Percentiles rank a stretch among this genome's conserved stretches.
phyloP scores from a whole-genome alignment of 2,888 invertebrate genomes.

The Perithous albicinctus region DNA sequence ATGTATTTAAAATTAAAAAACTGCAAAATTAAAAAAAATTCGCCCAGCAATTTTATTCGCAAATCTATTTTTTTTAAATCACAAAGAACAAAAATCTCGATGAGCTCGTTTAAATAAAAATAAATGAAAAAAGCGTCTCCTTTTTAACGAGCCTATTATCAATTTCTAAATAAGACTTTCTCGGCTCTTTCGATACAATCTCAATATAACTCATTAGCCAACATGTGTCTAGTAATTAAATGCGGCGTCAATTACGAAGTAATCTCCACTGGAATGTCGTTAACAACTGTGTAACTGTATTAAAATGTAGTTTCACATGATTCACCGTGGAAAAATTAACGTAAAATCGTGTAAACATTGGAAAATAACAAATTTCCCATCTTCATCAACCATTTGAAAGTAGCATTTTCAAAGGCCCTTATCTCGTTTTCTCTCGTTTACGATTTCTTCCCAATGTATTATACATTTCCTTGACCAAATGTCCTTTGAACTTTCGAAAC shows the following conservation, averaged over 20 bases:
- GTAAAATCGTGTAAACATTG: background rate
- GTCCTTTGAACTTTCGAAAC: constrained; percentile 74
- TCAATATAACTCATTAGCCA: constrained; percentile 31
- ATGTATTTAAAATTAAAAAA: no score
- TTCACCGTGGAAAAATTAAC: background rate
- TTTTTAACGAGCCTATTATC: background rate
- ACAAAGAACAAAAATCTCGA: no score
- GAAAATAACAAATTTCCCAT: background rate
- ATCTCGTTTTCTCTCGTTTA: constrained; percentile 50
- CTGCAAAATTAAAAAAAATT: no score
- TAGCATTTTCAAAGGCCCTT: constrained; percentile 34
- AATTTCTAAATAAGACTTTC: background rate
- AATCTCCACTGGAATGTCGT: constrained; percentile 35
- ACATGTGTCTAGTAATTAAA: constrained; percentile 60
- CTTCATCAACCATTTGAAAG: constrained; percentile 21
- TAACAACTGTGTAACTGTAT: constrained; percentile 6
- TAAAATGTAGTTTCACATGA: background rate
- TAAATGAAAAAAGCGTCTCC: background rate
- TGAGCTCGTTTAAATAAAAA: no score
- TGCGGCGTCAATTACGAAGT: constrained; percentile 39
- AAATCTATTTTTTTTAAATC: no score
- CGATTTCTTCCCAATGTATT: constrained; percentile 32
- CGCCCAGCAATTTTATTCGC: no score
- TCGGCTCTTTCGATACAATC: background rate
- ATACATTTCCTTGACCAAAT: constrained; percentile 56